Evolutionary conservation across 1,140 invertebrate species (phyloP), one percentile per base, ranked within the genome.

Genomic region (Anthonomus grandis): DNA sequence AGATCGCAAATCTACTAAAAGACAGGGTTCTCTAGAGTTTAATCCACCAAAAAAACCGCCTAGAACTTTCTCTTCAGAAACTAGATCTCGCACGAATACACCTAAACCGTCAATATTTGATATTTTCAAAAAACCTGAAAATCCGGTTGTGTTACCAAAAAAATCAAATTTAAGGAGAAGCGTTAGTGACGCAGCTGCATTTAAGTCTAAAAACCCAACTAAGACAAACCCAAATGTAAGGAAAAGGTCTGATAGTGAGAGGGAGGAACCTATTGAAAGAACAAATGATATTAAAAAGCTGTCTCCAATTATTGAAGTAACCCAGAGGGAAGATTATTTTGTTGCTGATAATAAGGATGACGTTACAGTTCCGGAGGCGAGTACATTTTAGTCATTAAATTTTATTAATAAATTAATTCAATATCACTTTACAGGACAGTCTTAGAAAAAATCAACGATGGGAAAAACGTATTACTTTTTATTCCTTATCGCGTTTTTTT

Each of bases 271-370:
- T 10, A 18, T 24, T 12, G 59, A 63, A 44, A 53, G n/a, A 23
- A 34, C 6, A 36, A 59, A 48, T 18, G 57, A 4, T 53, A 85
- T 82, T 67, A 81, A 82, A 48, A 86, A 86, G 64, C 63, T 89
- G n/a, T 87, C 86, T 13, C 87, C 86, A 0, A 89, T 89, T 52
- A 89, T 88, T 45, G 86, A 89, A 74, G 71, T 73, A 70, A 72
- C 79, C 67, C 76, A 83, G 62, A 68, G 78, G 34, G 83, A 85
- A 68, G 84, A 86, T 64, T 86, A 85, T 58, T 88, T 89, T 60
- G 76, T 81, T 44, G 78, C 71, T 13, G 27, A 34, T 22, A 15
- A 38, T n/a, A 37, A 48, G 24, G 31, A 48, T n/a, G 24, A 48
- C 25, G 64, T 15, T 52, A 23, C 22, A 23, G 1, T 41, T 18